A percentile compares a stretch with the other conserved stretches of the same genome.
These are phyloP conservation scores for Dendrocincla tyrannina DNA, from an alignment of 2,797 vertebrate genomes.

Conservation along the genomic window DNA sequence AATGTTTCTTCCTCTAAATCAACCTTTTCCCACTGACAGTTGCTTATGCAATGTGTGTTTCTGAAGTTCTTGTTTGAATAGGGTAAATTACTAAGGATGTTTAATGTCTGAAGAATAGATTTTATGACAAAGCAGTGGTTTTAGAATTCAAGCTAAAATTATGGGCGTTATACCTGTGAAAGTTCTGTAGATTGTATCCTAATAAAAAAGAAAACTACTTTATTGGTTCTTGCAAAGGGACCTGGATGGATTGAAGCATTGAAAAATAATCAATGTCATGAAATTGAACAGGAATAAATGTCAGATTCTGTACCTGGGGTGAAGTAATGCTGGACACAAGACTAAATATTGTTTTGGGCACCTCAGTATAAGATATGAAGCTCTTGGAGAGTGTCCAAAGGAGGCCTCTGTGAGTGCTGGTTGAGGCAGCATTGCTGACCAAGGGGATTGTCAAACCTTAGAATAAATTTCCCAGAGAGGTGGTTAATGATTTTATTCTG, in stretches of 20 bases:
- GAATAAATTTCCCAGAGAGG: background rate
- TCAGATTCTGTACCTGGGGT: background rate
- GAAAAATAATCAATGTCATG: background rate
- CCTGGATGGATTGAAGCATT: background rate
- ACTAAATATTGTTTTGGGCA: background rate
- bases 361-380: background rate
- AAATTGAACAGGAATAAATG: background rate
- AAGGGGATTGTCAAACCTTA: background rate
- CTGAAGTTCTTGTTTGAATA: background rate
- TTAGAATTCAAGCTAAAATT: background rate
- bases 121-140: background rate
- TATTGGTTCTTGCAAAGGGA: background rate
- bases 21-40: background rate
- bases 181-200: background rate
- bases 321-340: rapidly evolving
- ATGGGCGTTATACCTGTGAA: background rate
- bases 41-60: background rate
- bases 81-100: background rate
- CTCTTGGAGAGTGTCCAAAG: background rate
- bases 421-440: background rate
- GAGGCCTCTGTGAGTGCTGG: background rate
- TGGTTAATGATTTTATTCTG: background rate
- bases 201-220: background rate
- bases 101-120: background rate
- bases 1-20: background rate